Evolutionary conservation across 2,888 invertebrate genomes (phyloP).

Genomic region (Subacronicta megacephala): DNA sequence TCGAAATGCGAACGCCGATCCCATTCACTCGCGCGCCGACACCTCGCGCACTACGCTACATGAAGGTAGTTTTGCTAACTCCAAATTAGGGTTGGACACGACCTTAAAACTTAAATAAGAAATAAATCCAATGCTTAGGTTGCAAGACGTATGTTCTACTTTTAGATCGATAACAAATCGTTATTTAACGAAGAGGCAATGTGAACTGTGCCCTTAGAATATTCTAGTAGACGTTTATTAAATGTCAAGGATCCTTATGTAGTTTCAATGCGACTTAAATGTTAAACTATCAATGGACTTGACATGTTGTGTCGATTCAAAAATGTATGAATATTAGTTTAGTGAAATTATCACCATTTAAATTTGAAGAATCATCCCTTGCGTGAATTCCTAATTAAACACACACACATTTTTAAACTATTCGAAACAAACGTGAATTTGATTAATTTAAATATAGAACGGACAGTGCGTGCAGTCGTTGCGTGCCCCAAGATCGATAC

Average conservation of each 20-base stretch:
- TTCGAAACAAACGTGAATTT: slow-evolving; percentile 54
- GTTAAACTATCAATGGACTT: slow-evolving; percentile 26
- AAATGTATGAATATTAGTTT: background rate
- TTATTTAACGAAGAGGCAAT: slow-evolving; percentile 36
- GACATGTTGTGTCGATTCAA: background rate
- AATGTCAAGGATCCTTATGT: slow-evolving; percentile 41
- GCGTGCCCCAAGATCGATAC: slow-evolving; percentile 72
- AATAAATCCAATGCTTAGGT: slow-evolving; percentile 4
- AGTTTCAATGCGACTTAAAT: slow-evolving; percentile 39
- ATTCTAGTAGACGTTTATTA: slow-evolving; percentile 36
- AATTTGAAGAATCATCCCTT: slow-evolving; percentile 9
- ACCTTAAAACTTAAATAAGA: slow-evolving; percentile 23
- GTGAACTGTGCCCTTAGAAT: slow-evolving; percentile 45
- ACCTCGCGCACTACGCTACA: slow-evolving; percentile 62
- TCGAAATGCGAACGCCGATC: slow-evolving; percentile 72
- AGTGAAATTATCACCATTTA: no score
- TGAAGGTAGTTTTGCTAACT: slow-evolving; percentile 44
- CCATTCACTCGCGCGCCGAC: slow-evolving; percentile 75
- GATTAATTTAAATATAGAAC: slow-evolving; percentile 57
- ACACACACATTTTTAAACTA: slow-evolving; percentile 44
- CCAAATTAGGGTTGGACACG: slow-evolving; percentile 39
- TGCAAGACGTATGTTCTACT: slow-evolving; percentile 13
- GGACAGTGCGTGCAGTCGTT: slow-evolving; percentile 68
- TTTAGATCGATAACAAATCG: slow-evolving; percentile 35
- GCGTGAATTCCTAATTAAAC: slow-evolving; percentile 48